Percentiles rank a stretch among this genome's conserved stretches.
Evolutionary conservation across 2,888 invertebrate species (phyloP).

Genomic region (Pantelozetes paolii): DNA sequence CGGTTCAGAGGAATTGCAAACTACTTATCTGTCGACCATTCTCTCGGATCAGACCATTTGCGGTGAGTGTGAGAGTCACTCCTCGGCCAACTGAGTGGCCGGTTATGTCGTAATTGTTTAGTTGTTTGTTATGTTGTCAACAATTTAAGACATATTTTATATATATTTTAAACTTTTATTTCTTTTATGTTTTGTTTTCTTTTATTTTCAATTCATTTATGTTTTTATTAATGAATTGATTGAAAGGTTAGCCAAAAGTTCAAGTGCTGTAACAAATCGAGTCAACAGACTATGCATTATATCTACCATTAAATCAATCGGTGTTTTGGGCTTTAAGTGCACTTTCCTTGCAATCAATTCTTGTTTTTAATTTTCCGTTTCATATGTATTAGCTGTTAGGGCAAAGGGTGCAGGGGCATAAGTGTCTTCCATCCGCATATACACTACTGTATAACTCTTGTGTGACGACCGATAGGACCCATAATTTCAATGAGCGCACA

Average conservation of each 20-base stretch:
- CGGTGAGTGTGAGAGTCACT: conserved; percentile 27
- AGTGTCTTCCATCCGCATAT: conserved; percentile 27
- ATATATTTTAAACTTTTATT: conserved; percentile 9
- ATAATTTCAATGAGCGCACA: conserved; percentile 30
- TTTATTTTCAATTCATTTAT: neutral
- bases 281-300: conserved; percentile 7
- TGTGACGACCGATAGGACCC: conserved; percentile 7
- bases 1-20: neutral
- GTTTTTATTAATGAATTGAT: conserved; percentile 1
- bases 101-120: too few species aligned
- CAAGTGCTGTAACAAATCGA: conserved; percentile 15
- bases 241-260: conserved; percentile 2
- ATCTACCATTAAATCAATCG: neutral
- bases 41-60: conserved; percentile 17
- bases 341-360: conserved; percentile 3
- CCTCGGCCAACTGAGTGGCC: too few species aligned
- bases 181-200: neutral
- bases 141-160: neutral
- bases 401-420: conserved; percentile 18
- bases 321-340: neutral
- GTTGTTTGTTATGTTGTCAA: neutral
- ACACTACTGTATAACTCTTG: neutral
- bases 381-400: conserved; percentile 13
- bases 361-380: neutral
- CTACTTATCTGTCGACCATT: conserved; percentile 32